A percentile compares a stretch with the other conserved stretches of the same genome.
Conservation (phyloP, 2,113 vertebrate species). For the Thunnus thynnus region DNA sequence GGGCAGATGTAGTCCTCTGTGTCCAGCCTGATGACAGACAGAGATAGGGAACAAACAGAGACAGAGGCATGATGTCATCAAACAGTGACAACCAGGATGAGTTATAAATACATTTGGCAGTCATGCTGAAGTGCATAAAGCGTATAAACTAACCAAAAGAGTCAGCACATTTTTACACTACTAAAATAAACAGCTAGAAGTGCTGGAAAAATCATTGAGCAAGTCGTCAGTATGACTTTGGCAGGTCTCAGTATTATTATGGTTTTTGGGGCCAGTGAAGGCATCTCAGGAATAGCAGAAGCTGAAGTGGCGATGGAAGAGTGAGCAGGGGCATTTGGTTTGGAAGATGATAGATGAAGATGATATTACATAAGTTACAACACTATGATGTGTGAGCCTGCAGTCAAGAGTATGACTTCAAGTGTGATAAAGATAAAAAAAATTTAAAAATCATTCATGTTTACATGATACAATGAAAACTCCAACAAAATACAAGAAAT, state of each 20-base stretch:
- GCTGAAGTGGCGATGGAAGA: conserved; percentile 2
- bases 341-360: neutral
- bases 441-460: too few relatives aligned
- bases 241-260: conserved; percentile 35
- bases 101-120: conserved; percentile 34
- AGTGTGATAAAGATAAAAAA: too few relatives aligned
- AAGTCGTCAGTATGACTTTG: conserved; percentile 8
- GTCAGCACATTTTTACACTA: conserved; percentile 35
- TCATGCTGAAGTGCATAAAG: conserved; percentile 6
- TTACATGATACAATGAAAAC: too few relatives aligned
- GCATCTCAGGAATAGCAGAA: conserved; percentile 3
- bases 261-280: conserved; percentile 33
- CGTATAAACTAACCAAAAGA: conserved; percentile 17
- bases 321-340: neutral
- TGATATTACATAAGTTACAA: too few relatives aligned
- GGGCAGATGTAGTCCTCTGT: conserved; percentile 60
- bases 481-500: too few relatives aligned
- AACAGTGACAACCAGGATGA: conserved; percentile 24
- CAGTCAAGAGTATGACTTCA: too few relatives aligned
- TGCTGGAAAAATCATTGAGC: conserved; percentile 33
- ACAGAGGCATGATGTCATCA: conserved; percentile 65
- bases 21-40: conserved; percentile 71
- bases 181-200: conserved; percentile 35
- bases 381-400: too few relatives aligned
- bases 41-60: conserved; percentile 64